Conservation (phyloP, 2,888 invertebrate species). For the Arenicola marina region DNA sequence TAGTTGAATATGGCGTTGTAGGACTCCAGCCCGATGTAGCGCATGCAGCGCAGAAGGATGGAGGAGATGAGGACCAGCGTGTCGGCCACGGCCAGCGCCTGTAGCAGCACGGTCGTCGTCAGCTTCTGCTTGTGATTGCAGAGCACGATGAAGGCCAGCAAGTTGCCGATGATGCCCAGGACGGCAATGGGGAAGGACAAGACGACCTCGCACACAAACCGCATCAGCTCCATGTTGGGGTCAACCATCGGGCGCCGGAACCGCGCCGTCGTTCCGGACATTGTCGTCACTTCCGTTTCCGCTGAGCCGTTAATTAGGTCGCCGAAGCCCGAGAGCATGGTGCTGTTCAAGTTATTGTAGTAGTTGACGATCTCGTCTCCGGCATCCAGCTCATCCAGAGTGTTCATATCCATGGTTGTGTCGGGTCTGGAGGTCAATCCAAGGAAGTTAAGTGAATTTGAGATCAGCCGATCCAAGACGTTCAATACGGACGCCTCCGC, state of each 20-base stretch:
- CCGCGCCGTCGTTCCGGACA: too few species aligned
- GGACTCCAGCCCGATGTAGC: slow-evolving; percentile 2
- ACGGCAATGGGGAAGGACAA: slow-evolving; percentile 24
- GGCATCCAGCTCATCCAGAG: too few species aligned
- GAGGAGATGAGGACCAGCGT: slow-evolving; percentile 19
- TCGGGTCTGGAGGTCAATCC: too few species aligned
- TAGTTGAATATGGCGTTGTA: slow-evolving; percentile 9
- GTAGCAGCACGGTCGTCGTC: slow-evolving; percentile 27
- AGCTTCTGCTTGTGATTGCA: slow-evolving; percentile 20
- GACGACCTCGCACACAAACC: slow-evolving; percentile 18
- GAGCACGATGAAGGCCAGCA: slow-evolving; percentile 26
- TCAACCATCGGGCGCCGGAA: background rate
- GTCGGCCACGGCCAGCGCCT: slow-evolving; percentile 28
- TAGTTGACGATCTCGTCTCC: too few species aligned
- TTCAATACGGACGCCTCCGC: too few species aligned
- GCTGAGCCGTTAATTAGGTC: too few species aligned
- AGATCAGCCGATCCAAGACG: too few species aligned
- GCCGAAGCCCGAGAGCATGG: too few species aligned
- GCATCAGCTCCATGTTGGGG: background rate
- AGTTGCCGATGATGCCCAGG: slow-evolving; percentile 33
- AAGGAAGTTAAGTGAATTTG: too few species aligned
- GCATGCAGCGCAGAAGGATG: slow-evolving; percentile 24
- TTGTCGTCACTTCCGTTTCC: too few species aligned
- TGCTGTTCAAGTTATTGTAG: too few species aligned
- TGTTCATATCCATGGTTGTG: too few species aligned